Percentiles rank a stretch among this genome's conserved stretches.
Conservation (phyloP, 2,113 vertebrate genomes). For the Platanista minor region DNA sequence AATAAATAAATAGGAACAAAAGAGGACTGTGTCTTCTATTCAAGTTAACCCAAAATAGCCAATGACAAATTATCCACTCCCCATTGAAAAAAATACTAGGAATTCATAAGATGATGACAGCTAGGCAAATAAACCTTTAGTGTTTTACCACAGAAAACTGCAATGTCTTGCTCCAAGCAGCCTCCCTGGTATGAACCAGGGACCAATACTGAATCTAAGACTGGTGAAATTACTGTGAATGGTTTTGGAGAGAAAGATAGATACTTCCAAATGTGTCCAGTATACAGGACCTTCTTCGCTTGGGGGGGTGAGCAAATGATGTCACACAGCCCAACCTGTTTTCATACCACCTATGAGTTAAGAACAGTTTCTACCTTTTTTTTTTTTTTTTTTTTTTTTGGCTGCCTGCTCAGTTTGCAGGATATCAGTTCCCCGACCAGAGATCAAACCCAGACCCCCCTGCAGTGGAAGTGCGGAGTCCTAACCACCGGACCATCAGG, state of each 20-base stretch:
- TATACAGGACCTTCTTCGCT: background rate
- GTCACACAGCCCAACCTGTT: background rate
- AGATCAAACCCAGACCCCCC: background rate
- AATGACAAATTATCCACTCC: background rate
- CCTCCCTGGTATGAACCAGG: background rate
- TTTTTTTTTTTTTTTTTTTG: background rate
- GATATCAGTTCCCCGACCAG: background rate
- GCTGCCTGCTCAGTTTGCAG: background rate
- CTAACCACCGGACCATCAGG: background rate
- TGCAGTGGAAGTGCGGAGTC: background rate
- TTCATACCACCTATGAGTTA: background rate
- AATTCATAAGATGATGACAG: background rate
- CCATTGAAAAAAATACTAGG: background rate
- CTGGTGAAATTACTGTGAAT: background rate
- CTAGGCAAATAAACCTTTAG: background rate
- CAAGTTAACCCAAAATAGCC: background rate
- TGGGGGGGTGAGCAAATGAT: background rate
- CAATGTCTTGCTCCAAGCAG: background rate
- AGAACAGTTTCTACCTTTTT: background rate
- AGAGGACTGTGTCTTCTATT: background rate
- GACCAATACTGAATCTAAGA: background rate
- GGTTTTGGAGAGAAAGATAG: background rate
- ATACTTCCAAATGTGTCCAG: background rate
- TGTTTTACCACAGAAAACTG: background rate
- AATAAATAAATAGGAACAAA: background rate